Conservation (phyloP, 2,888 invertebrate species). For the Creontiades dilutus region DNA sequence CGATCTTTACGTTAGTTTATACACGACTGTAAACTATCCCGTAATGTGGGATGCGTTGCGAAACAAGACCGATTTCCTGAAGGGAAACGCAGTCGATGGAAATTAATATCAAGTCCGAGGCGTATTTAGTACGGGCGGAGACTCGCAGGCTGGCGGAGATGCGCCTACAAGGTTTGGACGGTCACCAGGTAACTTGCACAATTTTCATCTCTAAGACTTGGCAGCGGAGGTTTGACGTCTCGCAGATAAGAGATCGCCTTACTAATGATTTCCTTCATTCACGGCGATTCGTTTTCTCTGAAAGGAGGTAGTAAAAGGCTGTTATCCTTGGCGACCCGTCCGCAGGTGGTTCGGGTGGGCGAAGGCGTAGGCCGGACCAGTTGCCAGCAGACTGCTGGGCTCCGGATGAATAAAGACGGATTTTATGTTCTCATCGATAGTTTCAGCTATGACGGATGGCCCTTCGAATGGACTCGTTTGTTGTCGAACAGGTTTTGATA, state of each 20-base stretch:
- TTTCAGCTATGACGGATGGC: neutral
- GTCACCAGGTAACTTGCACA: slow-evolving; percentile 5
- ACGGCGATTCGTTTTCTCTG: slow-evolving; percentile 28
- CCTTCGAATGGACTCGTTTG: neutral
- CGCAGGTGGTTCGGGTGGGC: slow-evolving; percentile 33
- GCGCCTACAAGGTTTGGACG: slow-evolving; percentile 16
- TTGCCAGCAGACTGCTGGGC: slow-evolving; percentile 47
- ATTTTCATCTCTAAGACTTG: neutral
- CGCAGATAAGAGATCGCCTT: slow-evolving; percentile 37
- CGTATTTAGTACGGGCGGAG: neutral
- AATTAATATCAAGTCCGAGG: slow-evolving; percentile 10
- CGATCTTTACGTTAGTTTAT: neutral
- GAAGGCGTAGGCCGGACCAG: slow-evolving; percentile 27
- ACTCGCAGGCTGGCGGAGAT: neutral
- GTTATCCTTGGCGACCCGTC: slow-evolving; percentile 43
- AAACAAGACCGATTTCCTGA: neutral
- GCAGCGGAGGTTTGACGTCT: neutral
- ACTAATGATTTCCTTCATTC: slow-evolving; percentile 42
- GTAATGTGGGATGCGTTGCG: neutral
- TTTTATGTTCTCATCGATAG: neutral
- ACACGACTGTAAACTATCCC: neutral
- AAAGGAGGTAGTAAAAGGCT: slow-evolving; percentile 35
- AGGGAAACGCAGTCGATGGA: neutral
- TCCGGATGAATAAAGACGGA: slow-evolving; percentile 33
- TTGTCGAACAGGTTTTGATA: neutral